These are phyloP conservation scores for Argya squamiceps DNA, from an alignment of 2,797 vertebrate species.

Conservation along the genomic window DNA sequence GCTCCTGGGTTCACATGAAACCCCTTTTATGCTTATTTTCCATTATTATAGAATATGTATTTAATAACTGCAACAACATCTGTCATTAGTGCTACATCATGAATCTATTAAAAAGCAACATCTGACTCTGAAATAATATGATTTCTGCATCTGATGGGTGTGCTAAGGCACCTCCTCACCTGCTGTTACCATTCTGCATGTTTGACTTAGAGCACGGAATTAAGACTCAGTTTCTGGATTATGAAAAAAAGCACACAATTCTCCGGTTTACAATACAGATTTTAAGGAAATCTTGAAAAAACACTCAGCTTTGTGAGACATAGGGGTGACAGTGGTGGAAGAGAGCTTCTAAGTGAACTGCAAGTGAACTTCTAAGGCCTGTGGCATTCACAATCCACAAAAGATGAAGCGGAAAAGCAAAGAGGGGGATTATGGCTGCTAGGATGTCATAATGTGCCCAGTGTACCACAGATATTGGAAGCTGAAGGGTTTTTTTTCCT, in stretches of 20 bases:
- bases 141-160: neutral
- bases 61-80: conserved; percentile 1
- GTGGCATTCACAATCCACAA: neutral
- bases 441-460: neutral
- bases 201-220: neutral
- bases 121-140: neutral
- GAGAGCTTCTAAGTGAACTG: neutral
- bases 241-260: neutral
- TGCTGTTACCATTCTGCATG: neutral
- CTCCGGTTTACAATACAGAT: neutral
- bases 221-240: neutral
- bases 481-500: neutral
- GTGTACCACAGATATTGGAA: neutral
- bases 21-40: neutral
- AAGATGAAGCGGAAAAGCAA: neutral
- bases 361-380: neutral
- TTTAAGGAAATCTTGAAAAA: neutral
- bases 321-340: neutral
- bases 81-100: neutral
- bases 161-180: neutral
- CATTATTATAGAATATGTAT: neutral
- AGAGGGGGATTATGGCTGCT: neutral
- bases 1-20: neutral
- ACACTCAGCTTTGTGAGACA: neutral
- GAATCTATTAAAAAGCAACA: neutral